Conservation (phyloP, 2,113 vertebrate genomes). For the Struthio camelus region DNA sequence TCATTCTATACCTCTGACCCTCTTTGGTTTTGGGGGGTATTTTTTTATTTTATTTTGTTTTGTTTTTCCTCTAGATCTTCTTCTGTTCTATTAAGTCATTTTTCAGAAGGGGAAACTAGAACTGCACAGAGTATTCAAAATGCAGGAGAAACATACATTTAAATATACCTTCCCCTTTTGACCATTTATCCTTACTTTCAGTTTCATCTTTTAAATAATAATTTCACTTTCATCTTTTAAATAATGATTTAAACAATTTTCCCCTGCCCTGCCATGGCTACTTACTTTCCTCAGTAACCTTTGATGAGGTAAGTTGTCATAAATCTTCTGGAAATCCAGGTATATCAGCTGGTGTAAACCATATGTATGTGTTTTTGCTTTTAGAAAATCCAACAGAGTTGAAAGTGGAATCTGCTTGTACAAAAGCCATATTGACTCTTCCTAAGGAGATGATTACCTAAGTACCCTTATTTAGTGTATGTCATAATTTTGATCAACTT, state of each 20-base stretch:
- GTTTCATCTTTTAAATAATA: background rate
- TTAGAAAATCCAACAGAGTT: background rate
- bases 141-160: background rate
- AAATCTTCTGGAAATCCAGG: background rate
- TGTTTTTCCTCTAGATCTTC: background rate
- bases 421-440: background rate
- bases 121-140: background rate
- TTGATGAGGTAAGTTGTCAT: background rate
- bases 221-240: background rate
- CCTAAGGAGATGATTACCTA: background rate
- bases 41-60: too few species aligned
- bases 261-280: background rate
- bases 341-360: too few species aligned
- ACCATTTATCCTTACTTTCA: background rate
- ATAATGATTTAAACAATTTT: background rate
- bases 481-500: background rate
- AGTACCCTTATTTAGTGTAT: background rate
- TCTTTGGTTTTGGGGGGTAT: background rate
- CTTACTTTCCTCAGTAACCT: background rate
- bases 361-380: background rate
- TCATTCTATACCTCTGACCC: background rate
- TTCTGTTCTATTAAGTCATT: background rate
- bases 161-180: background rate
- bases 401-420: background rate
- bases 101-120: background rate